A percentile compares a stretch with the other conserved stretches of the same genome.
Conservation (phyloP, 2,888 invertebrate genomes). For the Leptodirus hochenwartii region DNA sequence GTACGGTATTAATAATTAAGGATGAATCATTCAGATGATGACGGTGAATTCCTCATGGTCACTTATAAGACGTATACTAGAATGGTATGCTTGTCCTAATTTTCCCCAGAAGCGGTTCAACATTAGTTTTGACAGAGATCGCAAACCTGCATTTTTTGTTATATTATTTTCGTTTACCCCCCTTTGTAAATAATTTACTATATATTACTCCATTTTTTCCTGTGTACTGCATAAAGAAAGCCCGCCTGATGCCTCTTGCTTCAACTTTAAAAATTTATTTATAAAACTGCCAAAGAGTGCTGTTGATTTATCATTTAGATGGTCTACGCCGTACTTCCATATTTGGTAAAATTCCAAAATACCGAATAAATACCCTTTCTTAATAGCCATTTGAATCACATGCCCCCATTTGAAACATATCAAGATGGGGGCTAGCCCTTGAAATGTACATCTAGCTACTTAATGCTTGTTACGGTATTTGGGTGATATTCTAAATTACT, state of each 20-base stretch:
- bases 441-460: no score
- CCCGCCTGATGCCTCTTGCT: slow-evolving; percentile 17
- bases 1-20: neutral
- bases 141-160: slow-evolving; percentile 13
- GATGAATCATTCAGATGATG: slow-evolving; percentile 11
- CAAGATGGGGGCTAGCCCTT: no score
- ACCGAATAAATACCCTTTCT: slow-evolving; percentile 18
- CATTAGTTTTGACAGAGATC: slow-evolving; percentile 15
- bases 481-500: no score
- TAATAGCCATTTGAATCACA: slow-evolving; percentile 19
- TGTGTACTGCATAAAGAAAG: slow-evolving; percentile 13
- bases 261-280: slow-evolving; percentile 18
- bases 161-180: slow-evolving; percentile 15
- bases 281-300: slow-evolving; percentile 20
- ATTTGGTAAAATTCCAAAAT: slow-evolving; percentile 19
- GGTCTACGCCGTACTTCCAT: slow-evolving; percentile 18
- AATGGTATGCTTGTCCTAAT: slow-evolving; percentile 15
- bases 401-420: no score
- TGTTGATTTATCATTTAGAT: slow-evolving; percentile 16
- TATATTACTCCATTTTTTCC: slow-evolving; percentile 11
- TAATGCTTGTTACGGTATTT: no score
- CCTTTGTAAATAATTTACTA: slow-evolving; percentile 12
- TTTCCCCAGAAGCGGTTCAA: slow-evolving; percentile 18
- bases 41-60: slow-evolving; percentile 9
- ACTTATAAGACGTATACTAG: slow-evolving; percentile 12